phyloP scores from a whole-genome alignment of 2,888 invertebrate species.

The Cabera pusaria region DNA sequence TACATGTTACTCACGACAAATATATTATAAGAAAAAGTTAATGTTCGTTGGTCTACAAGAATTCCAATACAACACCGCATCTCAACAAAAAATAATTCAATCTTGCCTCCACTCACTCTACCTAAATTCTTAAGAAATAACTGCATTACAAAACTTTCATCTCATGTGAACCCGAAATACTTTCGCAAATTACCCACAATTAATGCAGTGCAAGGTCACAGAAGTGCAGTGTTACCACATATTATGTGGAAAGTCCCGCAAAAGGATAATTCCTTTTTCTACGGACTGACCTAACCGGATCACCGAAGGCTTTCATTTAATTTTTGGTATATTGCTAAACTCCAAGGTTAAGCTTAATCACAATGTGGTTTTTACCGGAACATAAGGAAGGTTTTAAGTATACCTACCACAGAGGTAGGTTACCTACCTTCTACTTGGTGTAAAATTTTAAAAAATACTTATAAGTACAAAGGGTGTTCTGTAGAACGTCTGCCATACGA shows the following conservation, averaged over 20 bases:
- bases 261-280: conserved; percentile 15
- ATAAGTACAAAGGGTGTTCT: no score
- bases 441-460: no score
- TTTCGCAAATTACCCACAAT: conserved; percentile 26
- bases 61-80: no score
- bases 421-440: no score
- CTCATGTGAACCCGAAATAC: conserved; percentile 22
- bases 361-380: conserved; percentile 9
- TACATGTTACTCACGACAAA: no score
- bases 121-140: conserved; percentile 5
- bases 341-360: conserved; percentile 6
- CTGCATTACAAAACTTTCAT: conserved; percentile 15
- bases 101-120: no score
- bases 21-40: no score
- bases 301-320: conserved; percentile 15
- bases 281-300: conserved; percentile 5
- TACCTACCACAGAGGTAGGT: no score
- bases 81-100: no score
- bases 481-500: no score
- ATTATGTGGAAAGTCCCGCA: conserved; percentile 18
- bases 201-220: conserved; percentile 27
- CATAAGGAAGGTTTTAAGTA: no score
- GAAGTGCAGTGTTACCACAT: conserved; percentile 14
- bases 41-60: no score
- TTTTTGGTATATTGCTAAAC: conserved; percentile 13